A percentile compares a stretch with the other conserved stretches of the same genome.
Conservation (phyloP, 2,888 invertebrate species). For the Dynastes tityus region DNA sequence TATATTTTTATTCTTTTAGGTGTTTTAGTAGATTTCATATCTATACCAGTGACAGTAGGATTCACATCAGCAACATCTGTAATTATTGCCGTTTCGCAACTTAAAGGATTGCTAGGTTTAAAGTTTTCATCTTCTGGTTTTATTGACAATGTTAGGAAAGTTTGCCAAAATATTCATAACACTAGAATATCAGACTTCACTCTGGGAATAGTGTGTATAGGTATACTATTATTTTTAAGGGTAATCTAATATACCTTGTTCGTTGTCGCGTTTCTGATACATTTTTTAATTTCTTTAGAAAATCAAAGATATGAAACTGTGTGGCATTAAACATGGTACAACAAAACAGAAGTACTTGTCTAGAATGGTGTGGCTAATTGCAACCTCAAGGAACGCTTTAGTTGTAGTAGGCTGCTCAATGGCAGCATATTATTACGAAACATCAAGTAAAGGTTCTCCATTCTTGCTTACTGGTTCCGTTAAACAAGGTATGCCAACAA, state of each 20-base stretch:
- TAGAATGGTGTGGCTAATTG: conserved; percentile 82
- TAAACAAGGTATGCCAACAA: conserved; percentile 81
- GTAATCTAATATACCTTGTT: conserved; percentile 70
- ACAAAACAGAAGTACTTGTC: conserved; percentile 69
- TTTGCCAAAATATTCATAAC: conserved; percentile 79
- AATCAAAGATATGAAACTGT: conserved; percentile 78
- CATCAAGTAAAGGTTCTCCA: conserved; percentile 73
- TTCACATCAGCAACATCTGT: conserved; percentile 94
- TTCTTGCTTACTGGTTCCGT: conserved; percentile 85
- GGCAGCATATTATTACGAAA: conserved; percentile 77
- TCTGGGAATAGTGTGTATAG: conserved; percentile 83
- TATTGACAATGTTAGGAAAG: conserved; percentile 81
- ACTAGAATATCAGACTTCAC: conserved; percentile 80
- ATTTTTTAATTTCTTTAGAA: conserved; percentile 72
- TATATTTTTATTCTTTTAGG: conserved; percentile 72
- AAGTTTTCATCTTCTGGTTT: conserved; percentile 83
- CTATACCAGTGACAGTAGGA: conserved; percentile 90
- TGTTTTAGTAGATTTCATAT: conserved; percentile 91
- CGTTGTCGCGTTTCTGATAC: background rate
- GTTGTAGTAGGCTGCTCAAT: conserved; percentile 83
- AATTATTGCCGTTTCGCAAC: conserved; percentile 89
- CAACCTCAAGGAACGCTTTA: conserved; percentile 89
- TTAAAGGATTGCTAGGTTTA: conserved; percentile 84
- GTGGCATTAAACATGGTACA: conserved; percentile 63
- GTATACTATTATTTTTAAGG: conserved; percentile 81